These are phyloP conservation scores for Aquatica leii DNA, from an alignment of 2,888 invertebrate species.

Conservation along the genomic window DNA sequence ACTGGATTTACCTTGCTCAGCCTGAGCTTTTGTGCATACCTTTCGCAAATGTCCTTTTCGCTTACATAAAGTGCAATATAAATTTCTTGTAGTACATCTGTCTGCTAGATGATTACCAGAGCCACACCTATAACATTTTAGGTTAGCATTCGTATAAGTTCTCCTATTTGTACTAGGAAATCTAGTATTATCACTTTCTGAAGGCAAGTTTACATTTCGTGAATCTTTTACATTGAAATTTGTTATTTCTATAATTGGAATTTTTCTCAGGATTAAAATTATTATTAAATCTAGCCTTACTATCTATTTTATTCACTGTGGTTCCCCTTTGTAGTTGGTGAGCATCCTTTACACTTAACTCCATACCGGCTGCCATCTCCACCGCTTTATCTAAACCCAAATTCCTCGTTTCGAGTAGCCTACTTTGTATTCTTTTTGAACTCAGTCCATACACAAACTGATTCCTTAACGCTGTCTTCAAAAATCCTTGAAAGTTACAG, in stretches of 20 bases:
- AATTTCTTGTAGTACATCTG: neutral
- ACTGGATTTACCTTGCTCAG: neutral
- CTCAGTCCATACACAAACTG: no score
- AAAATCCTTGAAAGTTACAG: no score
- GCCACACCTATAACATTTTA: neutral
- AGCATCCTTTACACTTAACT: neutral
- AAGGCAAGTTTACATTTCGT: neutral
- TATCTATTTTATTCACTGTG: neutral
- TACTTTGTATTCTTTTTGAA: no score
- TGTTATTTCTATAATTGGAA: neutral
- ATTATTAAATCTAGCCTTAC: neutral
- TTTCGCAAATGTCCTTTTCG: neutral
- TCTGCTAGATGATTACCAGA: neutral
- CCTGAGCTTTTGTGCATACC: neutral
- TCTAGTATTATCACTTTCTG: neutral
- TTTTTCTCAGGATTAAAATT: no score
- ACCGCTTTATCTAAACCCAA: no score
- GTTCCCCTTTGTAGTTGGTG: no score
- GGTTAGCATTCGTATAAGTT: neutral
- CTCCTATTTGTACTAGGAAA: neutral
- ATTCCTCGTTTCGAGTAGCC: no score
- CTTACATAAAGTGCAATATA: neutral
- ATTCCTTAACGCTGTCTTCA: no score
- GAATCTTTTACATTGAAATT: neutral
- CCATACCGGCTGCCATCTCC: no score